phyloP scores from a whole-genome alignment of 2,888 invertebrate species.

The Eupithecia insigniata region DNA sequence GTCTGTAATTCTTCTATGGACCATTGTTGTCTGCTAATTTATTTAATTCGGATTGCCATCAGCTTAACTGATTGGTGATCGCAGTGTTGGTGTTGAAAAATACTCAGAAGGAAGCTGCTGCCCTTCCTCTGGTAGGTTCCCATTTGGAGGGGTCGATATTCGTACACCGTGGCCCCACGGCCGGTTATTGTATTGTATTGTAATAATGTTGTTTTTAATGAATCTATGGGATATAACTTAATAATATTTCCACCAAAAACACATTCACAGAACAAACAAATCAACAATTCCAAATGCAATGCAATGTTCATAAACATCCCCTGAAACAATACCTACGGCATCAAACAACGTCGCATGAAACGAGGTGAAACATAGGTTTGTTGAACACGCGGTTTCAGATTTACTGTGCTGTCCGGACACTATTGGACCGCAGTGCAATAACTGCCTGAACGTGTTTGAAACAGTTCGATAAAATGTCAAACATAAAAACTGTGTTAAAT shows the following conservation, averaged over 20 bases:
- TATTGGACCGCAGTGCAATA: neutral
- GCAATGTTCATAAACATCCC: constrained; percentile 22
- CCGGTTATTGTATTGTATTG: too few relatives aligned
- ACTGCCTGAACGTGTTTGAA: neutral
- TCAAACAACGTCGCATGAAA: neutral
- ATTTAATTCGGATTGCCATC: too few relatives aligned
- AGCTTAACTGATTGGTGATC: too few relatives aligned
- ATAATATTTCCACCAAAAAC: neutral
- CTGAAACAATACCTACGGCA: constrained; percentile 1
- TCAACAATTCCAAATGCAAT: constrained; percentile 1
- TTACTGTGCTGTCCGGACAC: constrained; percentile 16
- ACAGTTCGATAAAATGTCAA: neutral
- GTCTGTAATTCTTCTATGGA: too few relatives aligned
- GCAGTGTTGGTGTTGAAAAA: too few relatives aligned
- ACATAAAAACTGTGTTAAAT: neutral
- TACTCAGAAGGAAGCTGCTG: too few relatives aligned
- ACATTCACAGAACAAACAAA: neutral
- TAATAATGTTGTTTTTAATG: too few relatives aligned
- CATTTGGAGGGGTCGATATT: too few relatives aligned
- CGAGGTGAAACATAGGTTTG: constrained; percentile 13
- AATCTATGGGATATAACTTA: too few relatives aligned
- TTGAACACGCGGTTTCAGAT: constrained; percentile 18
- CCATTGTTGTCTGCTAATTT: too few relatives aligned
- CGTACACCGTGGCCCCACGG: too few relatives aligned
- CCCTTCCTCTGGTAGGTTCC: too few relatives aligned